Base-by-base conservation (phyloP, 2,113 vertebrate species). In the Nansenia antarctica region DNA sequence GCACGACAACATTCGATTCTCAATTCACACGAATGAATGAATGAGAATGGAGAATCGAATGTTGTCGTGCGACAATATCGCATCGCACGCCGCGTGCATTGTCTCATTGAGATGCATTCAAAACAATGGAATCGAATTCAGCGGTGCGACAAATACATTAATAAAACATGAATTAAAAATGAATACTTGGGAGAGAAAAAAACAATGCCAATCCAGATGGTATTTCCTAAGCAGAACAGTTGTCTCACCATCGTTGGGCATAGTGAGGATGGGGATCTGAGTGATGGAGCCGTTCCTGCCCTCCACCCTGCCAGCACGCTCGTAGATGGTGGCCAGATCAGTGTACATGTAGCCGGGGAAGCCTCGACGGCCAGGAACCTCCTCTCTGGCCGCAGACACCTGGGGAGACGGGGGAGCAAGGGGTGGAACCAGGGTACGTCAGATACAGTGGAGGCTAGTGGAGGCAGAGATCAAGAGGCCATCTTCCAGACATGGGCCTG, bases 201-300 rank as follows among this genome's bases (percentile, higher is more conserved):
- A 9, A 26, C 3, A 0, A 3, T 2, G 45, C n/a, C n/a, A n/a
- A 2, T n/a, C 45, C 2, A n/a, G 15, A n/a, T 49, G 2, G 52
- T 54, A 34, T 35, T 12, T 22, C 0, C 9, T 20, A 8, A 53
- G 9, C 1, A 34, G 6, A 26, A 37, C 7, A 0, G 14, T 2
- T 45, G 20, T 24, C 81, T 81, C 35, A 90, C 90, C 91, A 0
- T 90, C 91, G 5, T 91, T 91, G 62, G 90, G 89, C 90, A 91
- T 91, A 26, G 91, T 91, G 35, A 92, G 89, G 5, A 91, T 91
- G 42, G 91, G 91, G 76, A 93, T 92, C 88, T 94, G 93, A n/a
- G 93, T 94, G 86, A 94, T 94, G 34, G 93, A 94, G 59, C 93
- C 93, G 20, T 88, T 91, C n/a, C 91, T 88, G 69, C 91, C 91